Conservation (phyloP, 1,140 invertebrate genomes). For the Sesamia nonagrioides region DNA sequence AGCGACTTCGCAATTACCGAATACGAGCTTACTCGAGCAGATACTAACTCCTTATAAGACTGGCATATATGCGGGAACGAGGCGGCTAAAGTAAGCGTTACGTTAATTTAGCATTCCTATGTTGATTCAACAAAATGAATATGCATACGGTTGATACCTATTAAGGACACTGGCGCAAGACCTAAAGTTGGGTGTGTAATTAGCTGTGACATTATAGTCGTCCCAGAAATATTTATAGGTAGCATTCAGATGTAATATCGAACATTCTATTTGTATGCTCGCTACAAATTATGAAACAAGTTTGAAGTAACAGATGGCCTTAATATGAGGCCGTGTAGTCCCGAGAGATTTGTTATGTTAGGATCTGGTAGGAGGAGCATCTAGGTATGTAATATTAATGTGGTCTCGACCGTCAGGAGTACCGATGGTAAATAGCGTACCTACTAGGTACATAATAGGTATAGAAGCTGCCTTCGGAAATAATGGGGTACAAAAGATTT, state of each 20-base stretch:
- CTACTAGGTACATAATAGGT: no score
- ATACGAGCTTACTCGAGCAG: neutral
- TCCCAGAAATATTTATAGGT: constrained; percentile 17
- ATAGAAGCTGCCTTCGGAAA: neutral
- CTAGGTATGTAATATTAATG: constrained; percentile 29
- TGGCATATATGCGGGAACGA: constrained; percentile 22
- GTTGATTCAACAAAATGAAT: constrained; percentile 39
- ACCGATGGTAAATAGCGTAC: neutral
- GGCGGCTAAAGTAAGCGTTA: constrained; percentile 29
- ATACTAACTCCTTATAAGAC: constrained; percentile 9
- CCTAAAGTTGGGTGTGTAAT: constrained; percentile 30
- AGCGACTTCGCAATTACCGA: constrained; percentile 33
- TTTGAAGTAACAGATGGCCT: neutral
- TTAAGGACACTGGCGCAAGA: constrained; percentile 34
- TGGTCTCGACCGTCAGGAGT: neutral
- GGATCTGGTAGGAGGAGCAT: constrained; percentile 14
- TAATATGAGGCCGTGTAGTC: neutral
- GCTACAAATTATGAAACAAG: neutral
- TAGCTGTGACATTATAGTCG: constrained; percentile 21
- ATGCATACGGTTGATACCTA: constrained; percentile 29
- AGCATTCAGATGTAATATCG: neutral
- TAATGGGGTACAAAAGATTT: neutral
- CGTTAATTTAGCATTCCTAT: constrained; percentile 37
- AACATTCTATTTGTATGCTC: neutral
- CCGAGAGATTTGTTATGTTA: constrained; percentile 31